These are phyloP conservation scores for Cactoblastis cactorum DNA, from an alignment of 2,888 invertebrate genomes.

Conservation along the genomic window DNA sequence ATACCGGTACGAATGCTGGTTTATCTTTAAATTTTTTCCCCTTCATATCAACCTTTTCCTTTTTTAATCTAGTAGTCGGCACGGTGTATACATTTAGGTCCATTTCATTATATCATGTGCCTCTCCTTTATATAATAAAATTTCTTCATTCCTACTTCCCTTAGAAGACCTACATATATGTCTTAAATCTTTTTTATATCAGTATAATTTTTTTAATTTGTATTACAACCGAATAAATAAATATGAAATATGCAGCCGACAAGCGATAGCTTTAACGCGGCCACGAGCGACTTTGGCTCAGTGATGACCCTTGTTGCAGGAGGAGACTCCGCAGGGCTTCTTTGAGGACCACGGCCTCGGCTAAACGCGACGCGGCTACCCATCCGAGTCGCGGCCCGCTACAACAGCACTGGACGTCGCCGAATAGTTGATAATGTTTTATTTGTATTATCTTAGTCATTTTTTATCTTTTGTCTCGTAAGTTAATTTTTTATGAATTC, in stretches of 20 bases:
- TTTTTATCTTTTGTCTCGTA: not conserved
- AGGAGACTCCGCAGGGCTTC: constrained; percentile 99
- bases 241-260: constrained; percentile 39
- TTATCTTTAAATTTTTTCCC: too few species aligned
- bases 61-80: too few species aligned
- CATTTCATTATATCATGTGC: too few species aligned
- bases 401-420: not conserved
- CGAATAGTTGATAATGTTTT: not conserved
- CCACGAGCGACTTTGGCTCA: constrained; percentile 76
- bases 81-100: too few species aligned
- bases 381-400: constrained; percentile 16
- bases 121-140: too few species aligned
- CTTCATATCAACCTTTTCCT: too few species aligned
- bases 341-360: constrained; percentile 99
- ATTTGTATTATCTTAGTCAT: not conserved
- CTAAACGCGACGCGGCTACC: constrained; percentile 63
- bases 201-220: not conserved
- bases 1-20: too few species aligned
- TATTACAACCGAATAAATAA: not conserved
- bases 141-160: too few species aligned
- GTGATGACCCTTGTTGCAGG: constrained; percentile 88
- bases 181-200: too few species aligned
- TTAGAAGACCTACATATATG: too few species aligned
- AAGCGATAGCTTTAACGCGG: constrained; percentile 69
- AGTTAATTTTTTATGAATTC: not conserved